A percentile compares a stretch with the other conserved stretches of the same genome.
Conservation (phyloP, 2,113 vertebrate species). For the Nestor notabilis region DNA sequence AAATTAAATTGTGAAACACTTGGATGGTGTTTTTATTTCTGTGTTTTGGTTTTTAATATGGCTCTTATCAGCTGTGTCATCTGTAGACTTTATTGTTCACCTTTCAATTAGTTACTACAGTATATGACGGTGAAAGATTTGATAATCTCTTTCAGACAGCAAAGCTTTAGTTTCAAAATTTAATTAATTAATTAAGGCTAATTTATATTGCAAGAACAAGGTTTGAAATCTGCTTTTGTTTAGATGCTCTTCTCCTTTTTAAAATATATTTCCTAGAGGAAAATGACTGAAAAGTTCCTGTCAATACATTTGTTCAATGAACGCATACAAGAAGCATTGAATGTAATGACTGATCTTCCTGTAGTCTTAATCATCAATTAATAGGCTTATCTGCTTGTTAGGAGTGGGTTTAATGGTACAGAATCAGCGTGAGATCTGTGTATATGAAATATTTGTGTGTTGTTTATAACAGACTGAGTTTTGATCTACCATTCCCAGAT, state of each 20-base stretch:
- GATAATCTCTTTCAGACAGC: background rate
- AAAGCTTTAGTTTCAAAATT: constrained; percentile 39
- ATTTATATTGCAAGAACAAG: background rate
- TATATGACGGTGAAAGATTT: background rate
- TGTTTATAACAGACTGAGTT: constrained; percentile 60
- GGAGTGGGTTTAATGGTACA: constrained; percentile 64
- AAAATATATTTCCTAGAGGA: background rate
- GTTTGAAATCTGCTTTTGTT: constrained; percentile 14
- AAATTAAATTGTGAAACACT: background rate
- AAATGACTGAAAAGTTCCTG: background rate
- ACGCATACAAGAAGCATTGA: constrained; percentile 54
- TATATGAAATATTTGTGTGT: constrained; percentile 59
- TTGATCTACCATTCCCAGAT: constrained; percentile 52
- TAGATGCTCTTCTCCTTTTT: background rate
- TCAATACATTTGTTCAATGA: constrained; percentile 51
- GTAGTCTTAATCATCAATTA: constrained; percentile 77
- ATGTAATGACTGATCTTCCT: constrained; percentile 74
- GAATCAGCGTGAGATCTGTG: constrained; percentile 74
- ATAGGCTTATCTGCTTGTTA: constrained; percentile 73
- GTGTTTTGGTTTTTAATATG: background rate
- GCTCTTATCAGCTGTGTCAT: background rate
- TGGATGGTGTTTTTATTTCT: background rate
- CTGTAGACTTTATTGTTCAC: background rate
- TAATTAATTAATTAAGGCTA: constrained; percentile 5
- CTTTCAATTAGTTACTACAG: constrained; percentile 1